Evolutionary conservation across 2,797 vertebrate genomes (phyloP), one percentile per base, ranked within the genome.

Genomic region (Prunella strophiata): DNA sequence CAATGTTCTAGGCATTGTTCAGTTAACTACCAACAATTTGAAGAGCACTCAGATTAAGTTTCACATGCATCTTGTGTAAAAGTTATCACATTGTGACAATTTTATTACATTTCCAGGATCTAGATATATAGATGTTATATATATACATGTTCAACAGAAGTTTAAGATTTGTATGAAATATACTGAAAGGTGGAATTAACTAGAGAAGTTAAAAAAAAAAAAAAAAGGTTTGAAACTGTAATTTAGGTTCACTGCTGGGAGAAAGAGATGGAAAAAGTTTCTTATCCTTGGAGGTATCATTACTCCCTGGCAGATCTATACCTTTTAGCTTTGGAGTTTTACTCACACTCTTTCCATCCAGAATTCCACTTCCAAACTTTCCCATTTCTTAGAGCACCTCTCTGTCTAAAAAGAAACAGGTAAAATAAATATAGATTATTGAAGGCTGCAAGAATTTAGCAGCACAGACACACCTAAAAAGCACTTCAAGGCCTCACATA

Each of bases 311-410:
- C 18, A 86, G 51, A 34, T 52, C 21, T 45, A 62, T 5, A 85
- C 5, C 29, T 73, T 80, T 78, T 47, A 81, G 11, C 10, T 88
- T 86, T 62, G 55, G 50, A 92, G 76, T 87, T 87, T 85, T 96
- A 97, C 97, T 98, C 94, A 99, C 99, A 98, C 94, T 79, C 95
- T 91, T 96, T 97, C 96, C 75, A 98, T 94, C 66, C 96, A 97
- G 97, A 99, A 99, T 68, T 98, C 98, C 72, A 99, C 97, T 94
- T 98, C 98, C 67, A 99, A 96, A 79, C 88, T 75, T 90, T 98
- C 97, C 50, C 97, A 95, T 34, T 75, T 97, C 98, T 97, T 77
- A 68, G 2, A 7, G 40, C 73, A 92, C 0, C 9, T 79, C 68
- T 97, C 95, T 71, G 76, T 95, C 97, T 97, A 85, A 75, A 88